Base-by-base conservation (phyloP, 2,797 vertebrate species). In the Epinephelus malabaricus region DNA sequence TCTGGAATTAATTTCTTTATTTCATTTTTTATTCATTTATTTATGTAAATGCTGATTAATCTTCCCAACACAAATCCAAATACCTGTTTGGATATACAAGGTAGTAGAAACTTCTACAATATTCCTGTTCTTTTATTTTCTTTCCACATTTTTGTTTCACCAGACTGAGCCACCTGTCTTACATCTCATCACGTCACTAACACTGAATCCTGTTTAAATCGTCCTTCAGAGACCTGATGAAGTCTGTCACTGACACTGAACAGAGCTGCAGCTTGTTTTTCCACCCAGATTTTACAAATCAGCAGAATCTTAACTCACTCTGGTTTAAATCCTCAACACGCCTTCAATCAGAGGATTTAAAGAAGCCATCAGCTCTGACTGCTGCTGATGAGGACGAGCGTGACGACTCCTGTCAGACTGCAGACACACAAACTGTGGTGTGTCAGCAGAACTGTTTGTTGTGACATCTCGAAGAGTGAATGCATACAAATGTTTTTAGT, bases 301-400 rank as follows among this genome's bases (percentile, higher is more conserved):
- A 38, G 56, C 56, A 38, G 56, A 59, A 38, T 80, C 45, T 61
- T 70, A 21, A 10, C 65, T 60, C 47, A 34, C 49, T 70, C 53
- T 17, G 50, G 23, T 71, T 66, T 78, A 81, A 86, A 83, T 86
- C 45, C 81, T 27, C 66, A 23, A 53, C 70, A 46, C 9, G 66
- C 65, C 77, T 81, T 63, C 0, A 43, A 45, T 83, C 85, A 47
- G 5, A 55, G 66, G 81, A 73, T 76, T 69, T 75, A 49, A 65
- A 74, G 70, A 23, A 50, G 63, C 53, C 55, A 19, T n/a, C 10
- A 17, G 30, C 53, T 38, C 38, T 19, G 46, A 30, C 60, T 61
- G 53, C 18, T 53, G 61, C 27, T 21, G 66, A 54, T 45, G 66
- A 66, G 34, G 73, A 51, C 8, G 47, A 73, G 40, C 0, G 15